Base-by-base conservation (phyloP, 2,888 invertebrate genomes). In the Hedya salicella region DNA sequence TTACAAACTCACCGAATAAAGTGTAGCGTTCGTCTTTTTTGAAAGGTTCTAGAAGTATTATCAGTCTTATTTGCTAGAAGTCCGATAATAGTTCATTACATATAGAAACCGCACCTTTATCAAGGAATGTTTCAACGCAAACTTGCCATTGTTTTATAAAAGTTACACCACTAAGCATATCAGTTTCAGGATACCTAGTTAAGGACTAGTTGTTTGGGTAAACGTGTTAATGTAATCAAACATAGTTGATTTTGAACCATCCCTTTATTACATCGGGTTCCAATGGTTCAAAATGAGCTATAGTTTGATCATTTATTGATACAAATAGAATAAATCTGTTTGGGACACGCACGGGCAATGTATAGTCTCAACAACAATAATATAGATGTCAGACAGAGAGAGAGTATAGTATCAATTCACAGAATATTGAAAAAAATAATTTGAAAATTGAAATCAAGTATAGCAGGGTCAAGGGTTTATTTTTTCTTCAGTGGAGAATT, bases 151-250 rank as follows among this genome's bases (percentile, higher is more conserved):
- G 61, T 62, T 42, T 59, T 57, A 67, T 63, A 72, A 70, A 73
- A 72, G 79, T 83, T 81, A 82, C 83, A 83, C 83, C 78, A 71
- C 73, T 77, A 80, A 82, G 86, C 88, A 88, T 88, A 88, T 88
- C 88, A 88, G 80, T 86, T 82, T 81, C 80, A 80, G 78, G 75
- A 80, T 75, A 73, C 72, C 73, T 84, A 85, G 78, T 65, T 82
- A 78, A 76, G 75, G 65, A 62, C 73, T 80, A 83, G 79, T 81
- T 81, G 81, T 81, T 82, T 84, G 82, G 78, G 75, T 83, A 76
- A 76, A 39, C n/a, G 36, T 42, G 48, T 46, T 65, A 60, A 52
- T 44, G 16, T 75, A 62, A 69, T 71, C 32, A 19, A 4, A 19
- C 8, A n/a, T 19, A 32, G 46, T 17, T 57, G 3, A 32, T 71